Base-by-base conservation (phyloP, 2,113 vertebrate species). In the Amphilophus citrinellus region DNA sequence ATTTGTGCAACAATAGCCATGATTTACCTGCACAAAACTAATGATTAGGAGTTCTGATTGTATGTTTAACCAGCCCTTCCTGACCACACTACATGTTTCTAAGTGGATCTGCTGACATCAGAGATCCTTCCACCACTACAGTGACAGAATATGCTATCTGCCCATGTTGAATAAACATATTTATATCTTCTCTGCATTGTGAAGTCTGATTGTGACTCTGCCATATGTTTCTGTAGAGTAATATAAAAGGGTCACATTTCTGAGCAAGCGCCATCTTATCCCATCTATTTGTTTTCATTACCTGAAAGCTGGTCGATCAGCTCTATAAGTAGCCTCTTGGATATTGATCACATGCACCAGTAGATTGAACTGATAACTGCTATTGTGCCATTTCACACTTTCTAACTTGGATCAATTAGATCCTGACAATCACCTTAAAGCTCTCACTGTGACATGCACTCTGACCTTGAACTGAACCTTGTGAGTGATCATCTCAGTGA, bases 291-390 rank as follows among this genome's bases (percentile, higher is more conserved):
- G 39, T 68, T 89, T 87, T 61, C 76, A 87, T 89, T 65, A 71
- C 53, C 62, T 22, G 39, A 77, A 61, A 71, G 22, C 82, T 24
- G 44, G 88, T 91, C 60, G 32, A 84, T 90, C 63, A 39, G 22
- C 60, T 88, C 77, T 15, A 73, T 85, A 73, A 84, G 59, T 11
- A 39, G 39, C 44, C 37, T 80, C 35, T 68, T 76, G 27, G 85
- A 56, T 80, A 88, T 89, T 68, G 84, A 93, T 90, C 82, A 10
- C 32, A 58, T 1, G 2, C n/a, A 80, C 30, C 79, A 18, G 80
- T 80, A 42, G 65, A 22, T 2, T 80, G 35, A 53, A 73, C 13
- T 32, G 27, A 73, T 73, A 84, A 37, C 39, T 61, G 59, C 61
- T 53, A 17, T 68, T 50, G 71, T 60, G 80, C 58, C 58, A 73